These are phyloP conservation scores for Tenrec ecaudatus DNA, from an alignment of 2,113 vertebrate species.

Conservation along the genomic window DNA sequence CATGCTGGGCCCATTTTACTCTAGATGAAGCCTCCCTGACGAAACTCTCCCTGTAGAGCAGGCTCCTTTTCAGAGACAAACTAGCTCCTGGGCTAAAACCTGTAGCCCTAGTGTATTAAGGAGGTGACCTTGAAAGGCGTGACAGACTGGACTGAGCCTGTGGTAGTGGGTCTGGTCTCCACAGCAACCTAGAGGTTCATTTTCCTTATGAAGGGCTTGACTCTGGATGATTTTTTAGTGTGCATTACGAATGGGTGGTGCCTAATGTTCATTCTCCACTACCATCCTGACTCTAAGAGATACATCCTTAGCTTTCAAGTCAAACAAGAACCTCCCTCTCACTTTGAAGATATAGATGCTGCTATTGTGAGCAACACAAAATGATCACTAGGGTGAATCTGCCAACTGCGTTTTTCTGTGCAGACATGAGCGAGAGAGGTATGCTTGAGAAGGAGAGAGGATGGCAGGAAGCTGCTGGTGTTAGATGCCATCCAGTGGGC, in stretches of 20 bases:
- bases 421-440: background rate
- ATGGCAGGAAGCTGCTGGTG: too few species aligned
- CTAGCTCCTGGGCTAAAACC: background rate
- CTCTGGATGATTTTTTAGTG: background rate
- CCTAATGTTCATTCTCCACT: background rate
- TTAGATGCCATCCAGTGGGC: too few species aligned
- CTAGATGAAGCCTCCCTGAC: background rate
- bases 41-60: background rate
- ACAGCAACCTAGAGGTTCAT: slow-evolving; percentile 46
- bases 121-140: slow-evolving; percentile 17
- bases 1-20: background rate
- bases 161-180: slow-evolving; percentile 18
- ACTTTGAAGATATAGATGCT: background rate
- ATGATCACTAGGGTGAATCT: background rate
- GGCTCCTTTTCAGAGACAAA: background rate
- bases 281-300: slow-evolving; percentile 27
- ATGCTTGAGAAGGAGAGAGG: background rate
- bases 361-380: slow-evolving; percentile 2
- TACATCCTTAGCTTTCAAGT: slow-evolving; percentile 36
- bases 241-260: slow-evolving; percentile 26
- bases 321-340: slow-evolving; percentile 55
- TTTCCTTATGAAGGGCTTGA: slow-evolving; percentile 61
- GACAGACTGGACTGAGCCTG: background rate
- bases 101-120: background rate
- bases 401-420: background rate